Percentiles rank a stretch among this genome's conserved stretches.
Conservation (phyloP, 2,113 vertebrate species). For the Chelonoidis abingdonii region DNA sequence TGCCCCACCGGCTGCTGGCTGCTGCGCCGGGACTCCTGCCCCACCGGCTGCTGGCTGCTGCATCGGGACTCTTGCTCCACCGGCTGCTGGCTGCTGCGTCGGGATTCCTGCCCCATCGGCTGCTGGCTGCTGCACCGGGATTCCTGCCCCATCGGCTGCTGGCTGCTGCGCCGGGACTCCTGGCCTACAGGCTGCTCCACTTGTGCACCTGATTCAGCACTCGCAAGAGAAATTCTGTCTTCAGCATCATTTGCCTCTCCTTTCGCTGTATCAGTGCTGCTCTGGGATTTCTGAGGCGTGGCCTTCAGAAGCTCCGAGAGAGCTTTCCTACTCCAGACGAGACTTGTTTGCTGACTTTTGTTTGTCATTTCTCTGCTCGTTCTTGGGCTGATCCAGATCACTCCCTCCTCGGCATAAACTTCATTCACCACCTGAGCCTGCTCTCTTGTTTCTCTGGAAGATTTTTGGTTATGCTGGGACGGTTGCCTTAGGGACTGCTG, state of each 20-base stretch:
- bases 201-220: rapidly evolving
- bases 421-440: rapidly evolving
- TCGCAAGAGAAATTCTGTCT: rapidly evolving
- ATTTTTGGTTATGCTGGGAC: not conserved
- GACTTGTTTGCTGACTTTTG: not conserved
- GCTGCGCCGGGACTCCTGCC: rapidly evolving
- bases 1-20: rapidly evolving
- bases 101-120: rapidly evolving
- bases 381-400: not conserved
- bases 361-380: not conserved
- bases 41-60: not conserved
- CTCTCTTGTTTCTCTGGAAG: not conserved
- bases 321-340: not conserved
- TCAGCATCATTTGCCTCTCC: rapidly evolving
- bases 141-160: rapidly evolving
- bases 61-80: rapidly evolving
- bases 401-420: not conserved
- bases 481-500: not conserved
- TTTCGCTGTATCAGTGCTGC: rapidly evolving
- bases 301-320: not conserved
- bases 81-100: rapidly evolving
- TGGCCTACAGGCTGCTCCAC: rapidly evolving
- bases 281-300: not conserved
- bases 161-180: rapidly evolving
- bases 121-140: rapidly evolving